These are phyloP conservation scores for Caenorhabditis angaria DNA, from an alignment of 2,888 invertebrate genomes.

Conservation along the genomic window DNA sequence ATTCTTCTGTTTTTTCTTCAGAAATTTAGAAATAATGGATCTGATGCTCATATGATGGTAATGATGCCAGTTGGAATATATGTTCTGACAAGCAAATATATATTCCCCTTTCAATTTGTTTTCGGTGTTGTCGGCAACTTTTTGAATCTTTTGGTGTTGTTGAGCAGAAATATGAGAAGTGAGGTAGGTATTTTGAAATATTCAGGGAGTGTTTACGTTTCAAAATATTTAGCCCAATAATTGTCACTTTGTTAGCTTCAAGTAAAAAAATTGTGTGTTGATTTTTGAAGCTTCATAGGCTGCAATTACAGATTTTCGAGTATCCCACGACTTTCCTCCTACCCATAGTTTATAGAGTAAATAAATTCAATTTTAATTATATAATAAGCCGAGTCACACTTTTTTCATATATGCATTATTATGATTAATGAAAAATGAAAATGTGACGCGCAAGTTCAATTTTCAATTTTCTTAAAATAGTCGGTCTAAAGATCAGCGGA, in stretches of 20 bases:
- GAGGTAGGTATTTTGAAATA: slow-evolving; percentile 43
- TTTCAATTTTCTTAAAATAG: not conserved
- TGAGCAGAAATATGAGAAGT: slow-evolving; percentile 62
- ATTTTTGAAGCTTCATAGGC: too few species aligned
- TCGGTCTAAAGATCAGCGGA: too few species aligned
- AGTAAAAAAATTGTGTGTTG: too few species aligned
- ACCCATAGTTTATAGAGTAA: too few species aligned
- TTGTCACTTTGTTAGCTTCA: too few species aligned
- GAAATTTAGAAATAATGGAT: slow-evolving; percentile 19
- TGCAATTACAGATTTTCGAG: too few species aligned
- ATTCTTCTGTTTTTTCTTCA: slow-evolving; percentile 8
- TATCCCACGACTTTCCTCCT: too few species aligned
- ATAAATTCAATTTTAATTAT: too few species aligned
- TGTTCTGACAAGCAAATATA: slow-evolving; percentile 48
- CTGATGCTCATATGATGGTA: slow-evolving; percentile 30
- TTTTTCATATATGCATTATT: too few species aligned
- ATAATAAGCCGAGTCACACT: too few species aligned
- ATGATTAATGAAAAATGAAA: not conserved
- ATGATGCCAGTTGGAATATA: slow-evolving; percentile 49
- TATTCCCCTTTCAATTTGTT: slow-evolving; percentile 65
- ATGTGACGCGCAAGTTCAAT: not conserved
- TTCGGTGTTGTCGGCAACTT: slow-evolving; percentile 64
- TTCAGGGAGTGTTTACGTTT: too few species aligned
- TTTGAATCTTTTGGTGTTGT: slow-evolving; percentile 62
- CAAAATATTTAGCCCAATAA: not conserved